Base-by-base conservation (phyloP, 2,113 vertebrate species). In the Epinephelus cyanopodus region DNA sequence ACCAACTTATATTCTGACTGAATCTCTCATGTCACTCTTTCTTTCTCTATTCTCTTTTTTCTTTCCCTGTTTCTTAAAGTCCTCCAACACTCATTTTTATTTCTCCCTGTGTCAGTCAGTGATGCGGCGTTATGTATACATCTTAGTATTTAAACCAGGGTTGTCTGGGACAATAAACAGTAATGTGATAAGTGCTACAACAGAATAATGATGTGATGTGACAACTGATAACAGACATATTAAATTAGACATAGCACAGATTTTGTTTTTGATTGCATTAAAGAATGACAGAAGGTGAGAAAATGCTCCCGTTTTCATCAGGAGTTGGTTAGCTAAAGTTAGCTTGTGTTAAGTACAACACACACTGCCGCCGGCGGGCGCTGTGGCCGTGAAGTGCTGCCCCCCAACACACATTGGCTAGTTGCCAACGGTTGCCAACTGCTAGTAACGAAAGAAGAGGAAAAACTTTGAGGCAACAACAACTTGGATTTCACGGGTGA, bases 1-100 rank as follows among this genome's bases (percentile, higher is more conserved):
- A 83, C 33, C 0, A 79, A 92, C 80, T 89, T 71, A 29, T 57
- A 72, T 58, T 78, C 62, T 27, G 52, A 58, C 48, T 74, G 64
- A 80, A 58, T 81, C 45, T 6, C 48, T 52, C 70, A 50, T n/a
- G 52, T 61, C 56, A 52, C 50, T 87, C 61, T 71, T 4, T 33
- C 25, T 33, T 8, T 4, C 60, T 62, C 39, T 58, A 2, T 39
- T 66, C 4, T 48, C 29, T 56, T 60, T 52, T 57, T 25, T 15
- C 33, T 9, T 33, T 29, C 2, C 19, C 8, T 25, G 1, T 54
- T 52, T 57, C 2, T 81, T 70, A 57, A 14, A 48, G n/a, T 65
- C 25, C 10, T 10, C 18, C n/a, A 29, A 37, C 23, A 71, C 27
- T 25, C 23, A 67, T 48, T 56, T 60, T 48, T 29, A 29, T 42